Percentiles rank a stretch among this genome's conserved stretches.
Evolutionary conservation across 1,140 invertebrate genomes (phyloP).

Genomic region (Magallana ariakensis): DNA sequence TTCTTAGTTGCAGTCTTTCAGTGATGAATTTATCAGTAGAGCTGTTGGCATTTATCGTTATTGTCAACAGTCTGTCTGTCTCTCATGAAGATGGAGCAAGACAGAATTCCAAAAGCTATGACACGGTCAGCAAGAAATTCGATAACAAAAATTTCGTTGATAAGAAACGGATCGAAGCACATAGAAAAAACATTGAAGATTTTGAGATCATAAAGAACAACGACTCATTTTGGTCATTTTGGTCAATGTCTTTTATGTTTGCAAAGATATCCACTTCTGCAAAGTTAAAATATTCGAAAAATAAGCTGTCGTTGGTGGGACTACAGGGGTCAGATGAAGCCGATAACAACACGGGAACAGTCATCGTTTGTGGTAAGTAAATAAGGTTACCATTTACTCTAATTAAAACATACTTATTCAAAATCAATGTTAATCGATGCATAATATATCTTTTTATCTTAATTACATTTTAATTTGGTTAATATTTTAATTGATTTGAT

Average conservation of each 20-base stretch:
- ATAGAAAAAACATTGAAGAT: not conserved
- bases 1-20: too few species aligned
- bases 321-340: not conserved
- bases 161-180: not conserved
- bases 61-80: too few species aligned
- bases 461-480: not conserved
- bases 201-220: not conserved
- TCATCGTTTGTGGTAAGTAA: not conserved
- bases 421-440: not conserved
- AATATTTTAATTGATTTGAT: not conserved
- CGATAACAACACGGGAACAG: not conserved
- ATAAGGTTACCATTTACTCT: not conserved
- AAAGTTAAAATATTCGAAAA: not conserved
- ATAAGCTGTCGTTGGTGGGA: not conserved
- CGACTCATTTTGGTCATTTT: not conserved
- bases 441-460: not conserved
- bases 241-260: not conserved
- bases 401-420: too few species aligned
- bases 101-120: too few species aligned
- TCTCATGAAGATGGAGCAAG: too few species aligned
- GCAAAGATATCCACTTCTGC: not conserved
- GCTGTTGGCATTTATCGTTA: too few species aligned
- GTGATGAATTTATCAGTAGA: too few species aligned
- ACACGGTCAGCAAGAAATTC: too few species aligned
- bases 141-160: too few species aligned